Base-by-base conservation (phyloP, 2,888 invertebrate species). In the Loripinus fragilis region DNA sequence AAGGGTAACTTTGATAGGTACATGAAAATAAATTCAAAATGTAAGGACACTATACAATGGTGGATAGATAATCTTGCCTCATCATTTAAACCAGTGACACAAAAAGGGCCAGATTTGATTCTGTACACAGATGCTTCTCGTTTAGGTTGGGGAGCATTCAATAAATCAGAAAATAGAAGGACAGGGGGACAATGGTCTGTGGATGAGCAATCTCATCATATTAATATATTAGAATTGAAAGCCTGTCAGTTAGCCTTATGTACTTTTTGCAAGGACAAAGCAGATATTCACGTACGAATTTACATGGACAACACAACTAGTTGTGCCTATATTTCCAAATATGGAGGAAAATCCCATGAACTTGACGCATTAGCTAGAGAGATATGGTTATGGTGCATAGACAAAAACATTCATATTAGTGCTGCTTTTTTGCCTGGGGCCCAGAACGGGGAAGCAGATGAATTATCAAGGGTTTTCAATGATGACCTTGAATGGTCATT, bases 401-500 rank as follows among this genome's bases (percentile, higher is more conserved):
- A 60, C 0, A 41, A 28, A 41, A 28, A 74, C 50, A 74, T 67
- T 7, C 25, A 64, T 28, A 12, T 85, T 20, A 72, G 67, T 52
- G 85, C 76, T 0, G 68, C 70, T 1, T 80, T 78, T 72, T 20
- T 85, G 7, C 68, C 80, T 20, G 85, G 80, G 7, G 33, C n/a
- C n/a, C 0, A 30, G 2, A 85, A 81, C 65, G 17, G 15, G 12
- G 35, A 73, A 25, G 83, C 80, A 8, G 84, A 81, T 42, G 64
- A 52, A 15, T 28, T 77, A 20, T 81, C 79, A 0, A 55, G 81
- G 23, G 48, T 45, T 42, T 28, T 77, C 3, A 84, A 80, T 68
- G 76, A 77, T 45, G 84, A 82, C 42, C 20, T 75, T 15, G 81
- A 85, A 74, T 78, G 85, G 81, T 33, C 78, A 2, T 10, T 85